Percentiles rank a stretch among this genome's conserved stretches.
phyloP scores from a whole-genome alignment of 2,797 vertebrate species.

The Brachyalestes nurse region DNA sequence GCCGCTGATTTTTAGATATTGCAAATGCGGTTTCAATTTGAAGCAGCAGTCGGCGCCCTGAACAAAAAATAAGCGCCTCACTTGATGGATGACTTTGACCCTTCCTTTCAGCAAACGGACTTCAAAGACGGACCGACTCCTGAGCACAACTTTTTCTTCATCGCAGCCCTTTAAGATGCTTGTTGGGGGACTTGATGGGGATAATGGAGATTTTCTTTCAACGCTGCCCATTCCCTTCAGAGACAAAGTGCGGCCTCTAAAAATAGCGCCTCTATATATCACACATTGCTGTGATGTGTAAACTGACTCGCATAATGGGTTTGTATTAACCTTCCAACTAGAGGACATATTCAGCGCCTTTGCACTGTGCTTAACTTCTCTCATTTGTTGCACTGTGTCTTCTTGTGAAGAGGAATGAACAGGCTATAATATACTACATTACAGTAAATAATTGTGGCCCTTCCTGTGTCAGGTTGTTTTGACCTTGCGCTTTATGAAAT shows the following conservation, averaged over 20 bases:
- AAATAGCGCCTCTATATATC: conserved; percentile 71
- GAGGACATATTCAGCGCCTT: conserved; percentile 41
- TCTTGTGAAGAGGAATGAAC: conserved; percentile 4
- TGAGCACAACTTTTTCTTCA: conserved; percentile 55
- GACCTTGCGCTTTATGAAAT: conserved; percentile 3
- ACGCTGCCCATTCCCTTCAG: conserved; percentile 47
- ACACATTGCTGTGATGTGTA: conserved; percentile 56
- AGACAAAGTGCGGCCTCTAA: conserved; percentile 71
- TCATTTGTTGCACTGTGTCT: conserved; percentile 21
- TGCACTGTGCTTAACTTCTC: conserved; percentile 17
- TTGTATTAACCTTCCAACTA: conserved; percentile 73
- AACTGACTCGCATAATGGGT: conserved; percentile 70
- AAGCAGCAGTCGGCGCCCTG: conserved; percentile 67
- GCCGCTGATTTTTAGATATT: conserved; percentile 81
- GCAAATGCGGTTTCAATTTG: conserved; percentile 82
- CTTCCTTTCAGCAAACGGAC: conserved; percentile 76
- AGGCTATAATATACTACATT: conserved; percentile 7
- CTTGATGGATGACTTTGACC: conserved; percentile 88
- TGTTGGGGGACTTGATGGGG: conserved; percentile 45
- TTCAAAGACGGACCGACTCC: conserved; percentile 64
- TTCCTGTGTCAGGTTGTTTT: background rate
- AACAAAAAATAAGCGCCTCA: conserved; percentile 71
- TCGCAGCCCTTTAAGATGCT: conserved; percentile 39
- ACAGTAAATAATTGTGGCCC: background rate
- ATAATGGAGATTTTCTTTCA: conserved; percentile 48